Evolutionary conservation across 30 jellyfish, hydroid and myxozoan species (phyloP).

Genomic region (Aurelia sp.): DNA sequence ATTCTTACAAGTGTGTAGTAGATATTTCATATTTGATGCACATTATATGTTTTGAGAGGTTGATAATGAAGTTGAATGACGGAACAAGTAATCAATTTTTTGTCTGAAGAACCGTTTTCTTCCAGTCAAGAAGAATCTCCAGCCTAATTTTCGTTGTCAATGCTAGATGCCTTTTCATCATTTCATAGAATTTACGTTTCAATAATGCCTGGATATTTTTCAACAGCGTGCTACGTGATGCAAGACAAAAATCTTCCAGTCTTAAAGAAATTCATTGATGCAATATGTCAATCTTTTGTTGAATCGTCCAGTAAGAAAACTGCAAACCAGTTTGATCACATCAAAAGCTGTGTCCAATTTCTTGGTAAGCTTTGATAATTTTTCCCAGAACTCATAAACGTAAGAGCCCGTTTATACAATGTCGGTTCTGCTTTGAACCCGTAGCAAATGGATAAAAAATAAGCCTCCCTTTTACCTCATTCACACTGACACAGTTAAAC

Average conservation of each 20-base stretch:
- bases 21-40: too few species aligned
- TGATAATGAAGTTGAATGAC: too few species aligned
- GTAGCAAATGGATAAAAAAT: too few species aligned
- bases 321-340: slow-evolving; percentile 21
- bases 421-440: too few species aligned
- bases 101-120: background rate
- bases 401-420: too few species aligned
- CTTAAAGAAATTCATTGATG: slow-evolving; percentile 49
- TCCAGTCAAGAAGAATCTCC: background rate
- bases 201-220: background rate
- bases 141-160: background rate
- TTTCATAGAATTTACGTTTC: background rate
- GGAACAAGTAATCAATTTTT: too few species aligned
- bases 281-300: slow-evolving; percentile 30
- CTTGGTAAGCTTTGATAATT: slow-evolving; percentile 18
- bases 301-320: background rate
- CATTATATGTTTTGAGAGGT: too few species aligned
- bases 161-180: too few species aligned
- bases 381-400: too few species aligned
- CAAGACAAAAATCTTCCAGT: slow-evolving; percentile 55
- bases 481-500: too few species aligned
- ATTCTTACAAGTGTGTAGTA: too few species aligned
- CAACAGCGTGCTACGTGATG: slow-evolving; percentile 53
- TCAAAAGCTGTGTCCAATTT: slow-evolving; percentile 55
- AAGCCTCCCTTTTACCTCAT: too few species aligned